These are phyloP conservation scores for Taenaris catops DNA, from an alignment of 2,888 invertebrate genomes.

Conservation along the genomic window DNA sequence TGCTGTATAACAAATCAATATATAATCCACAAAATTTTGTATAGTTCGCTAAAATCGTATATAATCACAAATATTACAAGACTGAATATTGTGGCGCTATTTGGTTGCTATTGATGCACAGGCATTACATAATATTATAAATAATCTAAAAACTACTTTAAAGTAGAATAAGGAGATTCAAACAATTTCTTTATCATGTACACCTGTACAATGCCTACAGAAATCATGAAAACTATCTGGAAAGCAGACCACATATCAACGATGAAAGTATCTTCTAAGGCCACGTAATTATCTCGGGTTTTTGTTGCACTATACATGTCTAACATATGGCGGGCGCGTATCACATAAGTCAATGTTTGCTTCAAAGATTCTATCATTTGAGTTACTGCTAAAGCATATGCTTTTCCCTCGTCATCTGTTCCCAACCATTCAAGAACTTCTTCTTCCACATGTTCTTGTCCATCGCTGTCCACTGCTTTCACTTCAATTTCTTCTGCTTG, in stretches of 20 bases:
- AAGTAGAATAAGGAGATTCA: constrained; percentile 18
- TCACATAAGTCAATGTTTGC: constrained; percentile 81
- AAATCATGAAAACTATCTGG: constrained; percentile 85
- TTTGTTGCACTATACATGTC: constrained; percentile 86
- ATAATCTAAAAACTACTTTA: neutral
- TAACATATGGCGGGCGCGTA: constrained; percentile 82
- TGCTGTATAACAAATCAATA: too few species aligned
- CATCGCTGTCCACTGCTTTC: constrained; percentile 29
- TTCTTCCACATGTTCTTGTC: constrained; percentile 49
- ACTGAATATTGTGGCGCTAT: too few species aligned
- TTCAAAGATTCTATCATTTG: constrained; percentile 82
- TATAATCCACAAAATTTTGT: too few species aligned
- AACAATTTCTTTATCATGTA: constrained; percentile 85
- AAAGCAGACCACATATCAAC: constrained; percentile 90
- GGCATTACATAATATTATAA: too few species aligned
- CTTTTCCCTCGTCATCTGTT: constrained; percentile 36
- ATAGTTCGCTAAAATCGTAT: too few species aligned
- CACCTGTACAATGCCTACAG: constrained; percentile 87
- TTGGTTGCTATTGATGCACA: too few species aligned
- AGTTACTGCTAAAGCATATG: constrained; percentile 61
- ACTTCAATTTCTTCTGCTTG: constrained; percentile 42
- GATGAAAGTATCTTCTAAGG: constrained; percentile 88
- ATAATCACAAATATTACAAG: too few species aligned
- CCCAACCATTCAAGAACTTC: constrained; percentile 57
- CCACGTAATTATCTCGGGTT: constrained; percentile 89